A percentile compares a stretch with the other conserved stretches of the same genome.
These are phyloP conservation scores for Synergus umbraculus DNA, from an alignment of 2,888 invertebrate species.

Conservation along the genomic window DNA sequence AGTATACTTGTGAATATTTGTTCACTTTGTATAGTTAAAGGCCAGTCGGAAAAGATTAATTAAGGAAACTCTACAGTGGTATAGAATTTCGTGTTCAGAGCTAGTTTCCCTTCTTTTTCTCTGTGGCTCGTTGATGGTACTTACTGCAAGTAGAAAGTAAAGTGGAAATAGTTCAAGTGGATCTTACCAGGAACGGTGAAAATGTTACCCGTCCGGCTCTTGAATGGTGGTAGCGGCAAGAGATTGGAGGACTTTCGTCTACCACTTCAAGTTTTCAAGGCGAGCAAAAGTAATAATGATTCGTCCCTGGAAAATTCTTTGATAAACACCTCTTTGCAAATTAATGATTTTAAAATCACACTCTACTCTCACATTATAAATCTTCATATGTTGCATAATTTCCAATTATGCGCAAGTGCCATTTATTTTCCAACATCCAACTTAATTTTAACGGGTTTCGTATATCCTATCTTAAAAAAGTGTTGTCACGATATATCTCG, in stretches of 20 bases:
- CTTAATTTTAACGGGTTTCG: too few species aligned
- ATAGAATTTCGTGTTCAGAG: slow-evolving; percentile 15
- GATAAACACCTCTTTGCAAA: slow-evolving; percentile 9
- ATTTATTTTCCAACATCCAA: too few species aligned
- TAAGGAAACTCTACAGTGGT: slow-evolving; percentile 28
- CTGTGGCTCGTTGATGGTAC: slow-evolving; percentile 48
- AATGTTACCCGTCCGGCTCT: slow-evolving; percentile 43
- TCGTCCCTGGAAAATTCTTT: background rate
- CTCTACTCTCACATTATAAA: background rate
- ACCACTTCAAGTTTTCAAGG: slow-evolving; percentile 6
- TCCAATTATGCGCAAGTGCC: too few species aligned
- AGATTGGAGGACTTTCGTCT: slow-evolving; percentile 40
- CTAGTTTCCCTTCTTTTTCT: slow-evolving; percentile 31
- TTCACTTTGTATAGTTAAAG: background rate
- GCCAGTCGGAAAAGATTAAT: slow-evolving; percentile 27
- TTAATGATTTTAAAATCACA: background rate
- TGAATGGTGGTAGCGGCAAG: slow-evolving; percentile 34
- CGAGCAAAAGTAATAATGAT: slow-evolving; percentile 36
- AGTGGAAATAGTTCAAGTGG: slow-evolving; percentile 66
- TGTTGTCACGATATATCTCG: too few species aligned
- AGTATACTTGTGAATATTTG: background rate
- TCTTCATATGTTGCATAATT: too few species aligned
- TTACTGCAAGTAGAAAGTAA: slow-evolving; percentile 58
- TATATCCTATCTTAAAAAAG: too few species aligned
- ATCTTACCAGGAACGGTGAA: slow-evolving; percentile 49